Base-by-base conservation (phyloP, 1,140 invertebrate species). In the Coelopa frigida region DNA sequence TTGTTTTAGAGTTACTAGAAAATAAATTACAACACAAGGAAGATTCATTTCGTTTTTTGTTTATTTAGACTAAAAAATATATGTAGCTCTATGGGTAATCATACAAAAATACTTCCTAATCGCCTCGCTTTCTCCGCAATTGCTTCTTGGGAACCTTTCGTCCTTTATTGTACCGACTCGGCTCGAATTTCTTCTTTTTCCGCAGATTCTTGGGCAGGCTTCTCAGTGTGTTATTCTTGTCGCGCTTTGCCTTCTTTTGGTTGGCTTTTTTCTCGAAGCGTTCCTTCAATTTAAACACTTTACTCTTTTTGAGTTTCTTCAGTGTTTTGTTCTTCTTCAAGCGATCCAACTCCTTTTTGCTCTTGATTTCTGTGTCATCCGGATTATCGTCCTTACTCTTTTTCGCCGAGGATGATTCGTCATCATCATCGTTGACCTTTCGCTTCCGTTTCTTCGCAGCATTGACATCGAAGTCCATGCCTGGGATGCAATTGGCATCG, bases 261-360 rank as follows among this genome's bases (percentile, higher is more conserved):
- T 81, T 80, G 55, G 76, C 72, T 31, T 75, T 59, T 49, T 73
- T 72, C 37, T 85, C 82, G 4, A 84, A 57, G 61, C 78, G 81
- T 51, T 78, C 79, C 56, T 85, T 85, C 59, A 75, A 76, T 71
- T 84, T 79, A 61, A 84, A 86, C 4, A 76, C 73, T 73, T 83
- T 84, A 58, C 83, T 86, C 48, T 83, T 82, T 57, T 83, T 75
- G 7, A 85, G 71, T 59, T 78, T 78, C 51, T 82, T 80, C 5
- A 79, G 73, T 1, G 82, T 79, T 59, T 80, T 76, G 42, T 78
- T 77, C 54, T 83, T 84, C 26, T 84, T 72, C 49, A 77, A 68
- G 57, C 70, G 77, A 49, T 83, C 82, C 3, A 85, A 61, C 51
- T 83, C 78, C 57, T 82, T 83, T 75, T 66, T 77, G 68, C 50